Conservation (phyloP, 2,113 vertebrate species). For the Polypterus bichir region DNA sequence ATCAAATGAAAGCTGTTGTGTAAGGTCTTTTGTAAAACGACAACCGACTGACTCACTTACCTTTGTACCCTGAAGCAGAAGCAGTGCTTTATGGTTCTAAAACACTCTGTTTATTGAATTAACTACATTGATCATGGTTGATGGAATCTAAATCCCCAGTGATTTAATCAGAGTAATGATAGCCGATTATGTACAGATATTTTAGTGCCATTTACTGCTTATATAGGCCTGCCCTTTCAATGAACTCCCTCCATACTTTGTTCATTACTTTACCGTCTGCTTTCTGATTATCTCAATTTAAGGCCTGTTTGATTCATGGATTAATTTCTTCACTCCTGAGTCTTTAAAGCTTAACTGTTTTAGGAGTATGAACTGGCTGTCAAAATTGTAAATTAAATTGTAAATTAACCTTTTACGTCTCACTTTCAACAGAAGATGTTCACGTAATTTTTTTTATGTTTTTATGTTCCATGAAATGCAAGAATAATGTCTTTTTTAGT, state of each 20-base stretch:
- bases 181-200: conserved; percentile 58
- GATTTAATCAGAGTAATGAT: conserved; percentile 67
- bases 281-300: conserved; percentile 17
- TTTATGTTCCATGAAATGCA: no score
- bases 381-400: no score
- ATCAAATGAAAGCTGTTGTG: no score
- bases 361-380: no score
- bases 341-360: conserved; percentile 18
- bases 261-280: conserved; percentile 12
- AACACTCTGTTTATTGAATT: conserved; percentile 58
- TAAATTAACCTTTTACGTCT: no score
- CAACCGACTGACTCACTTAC: no score
- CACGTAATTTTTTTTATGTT: no score
- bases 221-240: conserved; percentile 45
- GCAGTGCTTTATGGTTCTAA: conserved; percentile 1
- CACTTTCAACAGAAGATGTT: no score
- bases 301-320: conserved; percentile 20
- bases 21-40: no score
- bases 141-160: conserved; percentile 57
- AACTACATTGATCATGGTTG: conserved; percentile 52
- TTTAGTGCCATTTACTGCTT: conserved; percentile 47
- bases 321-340: conserved; percentile 17
- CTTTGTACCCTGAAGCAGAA: no score
- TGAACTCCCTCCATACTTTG: conserved; percentile 37
- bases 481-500: no score